Evolutionary conservation across 2,797 vertebrate species (phyloP), one percentile per base, ranked within the genome.

Genomic region (Stomatorhinus walkeri): DNA sequence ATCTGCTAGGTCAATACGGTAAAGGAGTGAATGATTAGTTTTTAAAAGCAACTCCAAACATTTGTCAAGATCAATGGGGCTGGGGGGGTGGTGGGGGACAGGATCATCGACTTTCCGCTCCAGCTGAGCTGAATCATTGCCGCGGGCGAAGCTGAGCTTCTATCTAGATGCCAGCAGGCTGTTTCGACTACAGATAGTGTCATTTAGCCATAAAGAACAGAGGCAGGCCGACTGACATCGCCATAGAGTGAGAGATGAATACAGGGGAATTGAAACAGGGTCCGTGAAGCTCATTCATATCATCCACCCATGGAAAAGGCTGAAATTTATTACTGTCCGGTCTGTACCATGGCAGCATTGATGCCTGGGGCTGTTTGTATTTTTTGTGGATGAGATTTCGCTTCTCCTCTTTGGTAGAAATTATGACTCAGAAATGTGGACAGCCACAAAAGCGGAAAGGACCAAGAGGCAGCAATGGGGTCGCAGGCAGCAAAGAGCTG

Each of bases 91-190:
- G n/a, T 0, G 56, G 54, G 16, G 54, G 46, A 89, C 61, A 24
- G 84, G 36, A 12, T 14, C 16, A 48, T 22, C 6, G 83, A 86
- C 48, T 85, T 72, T 48, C 56, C n/a, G 46, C 49, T 89, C 64
- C n/a, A n/a, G n/a, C 51, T 54, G 85, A 61, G 79, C 68, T 87
- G 89, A 87, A 59, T 89, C 49, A 56, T 89, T 68, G 59, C 59
- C 64, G 22, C 68, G 46, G 5, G 51, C 36, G 24, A 36, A 76
- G 61, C 12, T 52, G 49, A 76, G 85, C 51, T 3, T 54, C 43
- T 52, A 48, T 86, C 64, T 72, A 54, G 48, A 32, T 46, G 61
- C 84, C 88, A 89, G 48, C 48, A 61, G 19, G 46, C 84, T 72
- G 28, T 76, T 87, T 76, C 9, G 36, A 85, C 36, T 51, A 19